These are phyloP conservation scores for Hystrix brachyura DNA, from an alignment of 2,113 vertebrate species.

Conservation along the genomic window DNA sequence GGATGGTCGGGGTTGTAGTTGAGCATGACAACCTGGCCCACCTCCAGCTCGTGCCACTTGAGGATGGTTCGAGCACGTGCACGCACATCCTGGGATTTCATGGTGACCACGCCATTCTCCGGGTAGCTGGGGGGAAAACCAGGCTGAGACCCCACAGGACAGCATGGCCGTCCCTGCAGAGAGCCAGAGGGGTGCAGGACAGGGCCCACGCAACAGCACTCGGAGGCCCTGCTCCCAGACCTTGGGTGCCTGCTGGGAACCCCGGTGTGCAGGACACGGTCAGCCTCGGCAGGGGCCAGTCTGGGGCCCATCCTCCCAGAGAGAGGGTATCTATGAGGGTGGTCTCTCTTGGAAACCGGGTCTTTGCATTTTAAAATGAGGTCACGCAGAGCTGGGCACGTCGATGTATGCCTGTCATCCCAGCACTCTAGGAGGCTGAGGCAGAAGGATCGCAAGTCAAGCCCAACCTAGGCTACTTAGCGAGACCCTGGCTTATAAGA, in stretches of 20 bases:
- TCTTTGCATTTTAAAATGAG: neutral
- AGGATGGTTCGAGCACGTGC: constrained; percentile 93
- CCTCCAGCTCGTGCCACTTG: constrained; percentile 95
- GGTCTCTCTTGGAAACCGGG: neutral
- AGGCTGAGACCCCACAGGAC: neutral
- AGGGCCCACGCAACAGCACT: accelerated
- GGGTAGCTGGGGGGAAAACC: constrained; percentile 91
- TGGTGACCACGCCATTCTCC: constrained; percentile 93
- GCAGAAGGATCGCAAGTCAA: neutral
- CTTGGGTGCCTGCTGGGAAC: neutral
- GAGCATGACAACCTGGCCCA: constrained; percentile 96
- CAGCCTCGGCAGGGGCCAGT: neutral
- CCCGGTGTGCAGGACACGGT: neutral
- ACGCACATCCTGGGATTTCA: constrained; percentile 92
- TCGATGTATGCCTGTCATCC: neutral
- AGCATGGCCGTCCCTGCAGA: neutral
- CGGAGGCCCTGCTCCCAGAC: neutral
- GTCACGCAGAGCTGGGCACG: neutral
- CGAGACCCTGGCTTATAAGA: neutral
- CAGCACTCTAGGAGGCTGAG: neutral
- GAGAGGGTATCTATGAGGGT: neutral
- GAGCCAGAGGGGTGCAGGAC: neutral
- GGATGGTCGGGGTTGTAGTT: constrained; percentile 97
- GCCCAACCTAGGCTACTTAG: neutral
- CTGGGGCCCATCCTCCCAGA: neutral